Percentiles rank a stretch among this genome's conserved stretches.
Evolutionary conservation across 2,113 vertebrate species (phyloP).

Genomic region (Gobiocypris rarus): DNA sequence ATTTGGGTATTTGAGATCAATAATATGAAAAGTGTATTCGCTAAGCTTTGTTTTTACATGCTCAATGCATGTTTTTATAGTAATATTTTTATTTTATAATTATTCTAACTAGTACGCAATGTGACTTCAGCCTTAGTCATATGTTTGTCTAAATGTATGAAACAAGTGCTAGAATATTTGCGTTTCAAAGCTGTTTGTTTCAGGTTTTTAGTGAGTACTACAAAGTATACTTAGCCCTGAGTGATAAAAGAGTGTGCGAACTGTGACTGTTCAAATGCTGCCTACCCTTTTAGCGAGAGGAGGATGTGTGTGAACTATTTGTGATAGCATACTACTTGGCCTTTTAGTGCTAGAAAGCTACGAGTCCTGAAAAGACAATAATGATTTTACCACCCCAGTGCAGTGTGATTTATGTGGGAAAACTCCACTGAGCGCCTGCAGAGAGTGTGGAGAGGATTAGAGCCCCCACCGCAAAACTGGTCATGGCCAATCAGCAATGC

Average conservation of each 20-base stretch:
- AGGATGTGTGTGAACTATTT: conserved; percentile 30
- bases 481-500: conserved; percentile 73
- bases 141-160: not conserved
- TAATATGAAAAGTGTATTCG: not conserved
- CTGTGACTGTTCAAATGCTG: conserved; percentile 16
- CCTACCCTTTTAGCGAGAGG: not conserved
- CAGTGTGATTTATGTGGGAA: conserved; percentile 83
- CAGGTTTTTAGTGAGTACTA: conserved; percentile 7
- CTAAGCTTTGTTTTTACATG: not conserved
- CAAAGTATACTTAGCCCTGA: conserved; percentile 15
- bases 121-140: not conserved
- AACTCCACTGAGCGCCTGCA: conserved; percentile 72
- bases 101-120: not conserved
- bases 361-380: conserved; percentile 68
- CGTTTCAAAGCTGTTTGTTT: not conserved
- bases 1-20: not conserved
- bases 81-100: not conserved
- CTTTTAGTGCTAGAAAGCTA: conserved; percentile 70
- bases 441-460: conserved; percentile 79
- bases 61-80: not conserved
- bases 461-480: conserved; percentile 67
- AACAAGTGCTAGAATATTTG: not conserved
- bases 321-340: conserved; percentile 56
- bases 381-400: conserved; percentile 80
- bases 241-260: not conserved